These are phyloP conservation scores for Aspidiotus destructor DNA, from an alignment of 2,888 invertebrate species.

Conservation along the genomic window DNA sequence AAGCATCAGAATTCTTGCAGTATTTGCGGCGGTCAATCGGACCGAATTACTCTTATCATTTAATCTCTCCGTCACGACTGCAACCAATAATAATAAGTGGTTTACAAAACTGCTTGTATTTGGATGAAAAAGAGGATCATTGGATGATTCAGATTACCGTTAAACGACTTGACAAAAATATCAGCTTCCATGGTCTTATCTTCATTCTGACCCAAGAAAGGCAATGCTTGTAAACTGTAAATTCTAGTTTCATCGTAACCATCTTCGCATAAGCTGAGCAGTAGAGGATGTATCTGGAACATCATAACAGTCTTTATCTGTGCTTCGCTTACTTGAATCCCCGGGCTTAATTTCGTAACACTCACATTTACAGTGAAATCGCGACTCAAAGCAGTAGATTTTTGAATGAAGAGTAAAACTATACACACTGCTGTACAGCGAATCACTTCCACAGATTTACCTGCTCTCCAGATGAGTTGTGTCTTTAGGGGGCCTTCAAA, in stretches of 20 bases:
- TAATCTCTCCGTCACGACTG: constrained; percentile 9
- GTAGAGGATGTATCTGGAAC: constrained; percentile 12
- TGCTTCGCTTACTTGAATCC: no score
- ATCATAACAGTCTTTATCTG: no score
- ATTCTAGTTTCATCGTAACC: constrained; percentile 23
- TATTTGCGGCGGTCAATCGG: constrained; percentile 2
- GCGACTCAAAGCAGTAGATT: not conserved
- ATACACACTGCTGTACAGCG: constrained; percentile 13
- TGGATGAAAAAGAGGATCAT: not conserved
- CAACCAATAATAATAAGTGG: not conserved
- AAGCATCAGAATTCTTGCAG: not conserved
- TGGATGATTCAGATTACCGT: not conserved
- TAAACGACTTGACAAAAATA: constrained; percentile 6
- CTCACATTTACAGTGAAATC: constrained; percentile 5
- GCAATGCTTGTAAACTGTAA: constrained; percentile 4
- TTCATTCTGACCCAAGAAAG: not conserved
- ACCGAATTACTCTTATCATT: constrained; percentile 17
- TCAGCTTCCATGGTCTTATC: not conserved
- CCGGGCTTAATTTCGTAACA: not conserved
- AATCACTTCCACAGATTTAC: constrained; percentile 19
- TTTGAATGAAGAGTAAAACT: constrained; percentile 8
- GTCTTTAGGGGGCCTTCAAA: constrained; percentile 15
- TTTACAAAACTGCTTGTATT: not conserved
- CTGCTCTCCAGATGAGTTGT: constrained; percentile 23
- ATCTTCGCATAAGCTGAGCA: constrained; percentile 22